These are phyloP conservation scores for Drosophila aff. DNA, from an alignment of 1,140 invertebrate species.

Conservation along the genomic window DNA sequence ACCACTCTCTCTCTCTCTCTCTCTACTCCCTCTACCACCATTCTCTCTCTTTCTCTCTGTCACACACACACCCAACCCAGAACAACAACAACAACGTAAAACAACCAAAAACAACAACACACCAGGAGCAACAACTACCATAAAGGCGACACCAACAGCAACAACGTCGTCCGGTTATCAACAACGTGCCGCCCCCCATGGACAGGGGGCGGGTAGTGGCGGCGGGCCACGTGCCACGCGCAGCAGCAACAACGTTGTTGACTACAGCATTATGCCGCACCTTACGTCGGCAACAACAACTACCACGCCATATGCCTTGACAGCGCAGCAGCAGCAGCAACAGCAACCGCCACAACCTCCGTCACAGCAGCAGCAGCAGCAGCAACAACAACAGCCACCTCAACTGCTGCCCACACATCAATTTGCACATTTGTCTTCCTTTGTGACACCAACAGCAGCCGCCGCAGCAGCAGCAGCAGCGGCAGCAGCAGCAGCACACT, in stretches of 20 bases:
- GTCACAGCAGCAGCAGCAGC: conserved; percentile 29
- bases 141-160: conserved; percentile 54
- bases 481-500: conserved; percentile 49
- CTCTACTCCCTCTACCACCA: conserved; percentile 41
- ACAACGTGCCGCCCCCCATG: conserved; percentile 68
- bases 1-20: conserved; percentile 75
- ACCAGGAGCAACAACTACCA: conserved; percentile 26
- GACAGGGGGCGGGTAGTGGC: conserved; percentile 65
- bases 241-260: conserved; percentile 65
- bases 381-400: conserved; percentile 39
- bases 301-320: conserved; percentile 60
- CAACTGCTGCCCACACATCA: conserved; percentile 64
- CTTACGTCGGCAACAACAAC: conserved; percentile 39
- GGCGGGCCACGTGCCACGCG: conserved; percentile 73
- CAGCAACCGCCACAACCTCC: conserved; percentile 30
- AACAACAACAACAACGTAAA: conserved; percentile 56
- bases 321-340: conserved; percentile 47
- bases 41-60: conserved; percentile 61
- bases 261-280: conserved; percentile 57
- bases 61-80: conserved; percentile 31
- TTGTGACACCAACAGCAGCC: conserved; percentile 58
- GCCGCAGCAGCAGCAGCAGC: conserved; percentile 47
- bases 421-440: conserved; percentile 76
- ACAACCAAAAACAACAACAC: conserved; percentile 40
- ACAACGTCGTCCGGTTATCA: conserved; percentile 74